These are phyloP conservation scores for Lepidostoma basale DNA, from an alignment of 1,140 invertebrate species.

Conservation along the genomic window DNA sequence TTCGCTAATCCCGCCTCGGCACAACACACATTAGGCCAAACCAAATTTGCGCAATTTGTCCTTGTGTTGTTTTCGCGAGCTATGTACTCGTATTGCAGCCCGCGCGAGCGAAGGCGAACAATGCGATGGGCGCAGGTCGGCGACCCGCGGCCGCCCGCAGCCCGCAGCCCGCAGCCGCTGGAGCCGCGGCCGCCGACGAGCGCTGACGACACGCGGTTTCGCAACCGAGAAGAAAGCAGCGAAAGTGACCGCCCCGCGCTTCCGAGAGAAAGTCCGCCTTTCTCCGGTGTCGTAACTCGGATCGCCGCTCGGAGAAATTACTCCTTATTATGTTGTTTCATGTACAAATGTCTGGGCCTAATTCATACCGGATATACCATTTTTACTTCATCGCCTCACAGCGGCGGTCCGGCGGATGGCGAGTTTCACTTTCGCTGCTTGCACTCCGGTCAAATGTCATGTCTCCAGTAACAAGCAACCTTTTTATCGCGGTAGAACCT, in stretches of 20 bases:
- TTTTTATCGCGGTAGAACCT: too few relatives aligned
- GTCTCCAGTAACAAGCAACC: too few relatives aligned
- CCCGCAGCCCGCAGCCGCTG: too few relatives aligned
- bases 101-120: slow-evolving; percentile 19
- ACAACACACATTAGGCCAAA: slow-evolving; percentile 28
- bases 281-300: slow-evolving; percentile 43
- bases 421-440: slow-evolving; percentile 33
- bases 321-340: slow-evolving; percentile 23
- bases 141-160: too few relatives aligned
- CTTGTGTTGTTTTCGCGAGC: slow-evolving; percentile 28
- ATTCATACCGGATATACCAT: slow-evolving; percentile 22
- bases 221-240: slow-evolving; percentile 44
- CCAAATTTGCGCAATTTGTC: slow-evolving; percentile 37
- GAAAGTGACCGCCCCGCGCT: slow-evolving; percentile 38
- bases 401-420: background rate
- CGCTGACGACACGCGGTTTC: slow-evolving; percentile 8
- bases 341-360: slow-evolving; percentile 1
- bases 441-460: slow-evolving; percentile 9
- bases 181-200: slow-evolving; percentile 1
- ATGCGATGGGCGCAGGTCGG: slow-evolving; percentile 11
- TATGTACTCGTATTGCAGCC: slow-evolving; percentile 1
- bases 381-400: slow-evolving; percentile 14
- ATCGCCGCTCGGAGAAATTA: slow-evolving; percentile 45
- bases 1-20: background rate
- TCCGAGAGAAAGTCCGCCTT: slow-evolving; percentile 45